phyloP scores from a whole-genome alignment of 2,797 vertebrate species.

The Xyrichtys novacula region DNA sequence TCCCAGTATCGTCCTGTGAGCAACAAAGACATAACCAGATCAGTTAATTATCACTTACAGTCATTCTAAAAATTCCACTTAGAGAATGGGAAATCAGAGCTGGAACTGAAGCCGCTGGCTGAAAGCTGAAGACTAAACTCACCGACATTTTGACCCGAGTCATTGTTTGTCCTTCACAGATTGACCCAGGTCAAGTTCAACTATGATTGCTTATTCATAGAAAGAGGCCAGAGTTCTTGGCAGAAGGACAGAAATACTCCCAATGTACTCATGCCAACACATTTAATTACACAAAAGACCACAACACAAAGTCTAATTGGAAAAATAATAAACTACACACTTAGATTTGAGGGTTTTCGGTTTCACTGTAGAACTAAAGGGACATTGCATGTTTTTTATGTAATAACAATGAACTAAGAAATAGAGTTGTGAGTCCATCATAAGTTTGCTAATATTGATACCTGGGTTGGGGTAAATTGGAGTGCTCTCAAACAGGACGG shows the following conservation, averaged over 20 bases:
- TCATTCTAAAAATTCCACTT: not conserved
- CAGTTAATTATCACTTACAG: not conserved
- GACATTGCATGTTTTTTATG: no score
- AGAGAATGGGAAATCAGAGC: not conserved
- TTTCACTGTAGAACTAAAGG: no score
- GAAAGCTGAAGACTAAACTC: not conserved
- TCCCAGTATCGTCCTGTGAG: constrained; percentile 96
- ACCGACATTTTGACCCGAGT: not conserved
- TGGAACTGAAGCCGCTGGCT: not conserved
- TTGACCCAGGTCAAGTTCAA: constrained; percentile 30
- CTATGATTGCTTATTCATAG: constrained; percentile 47
- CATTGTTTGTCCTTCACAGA: not conserved
- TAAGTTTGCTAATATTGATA: constrained; percentile 63
- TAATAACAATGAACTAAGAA: no score
- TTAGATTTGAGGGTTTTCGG: no score
- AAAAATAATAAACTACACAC: no score
- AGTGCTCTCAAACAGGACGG: constrained; percentile 96
- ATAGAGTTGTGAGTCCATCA: not conserved
- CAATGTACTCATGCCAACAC: not conserved
- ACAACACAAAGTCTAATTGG: no score
- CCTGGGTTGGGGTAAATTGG: constrained; percentile 95
- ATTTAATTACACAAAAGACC: not conserved
- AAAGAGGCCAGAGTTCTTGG: constrained; percentile 5
- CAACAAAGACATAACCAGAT: constrained; percentile 6
- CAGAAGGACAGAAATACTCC: constrained; percentile 5